These are phyloP conservation scores for Liposcelis brunnea DNA, from an alignment of 2,888 invertebrate species.

Conservation along the genomic window DNA sequence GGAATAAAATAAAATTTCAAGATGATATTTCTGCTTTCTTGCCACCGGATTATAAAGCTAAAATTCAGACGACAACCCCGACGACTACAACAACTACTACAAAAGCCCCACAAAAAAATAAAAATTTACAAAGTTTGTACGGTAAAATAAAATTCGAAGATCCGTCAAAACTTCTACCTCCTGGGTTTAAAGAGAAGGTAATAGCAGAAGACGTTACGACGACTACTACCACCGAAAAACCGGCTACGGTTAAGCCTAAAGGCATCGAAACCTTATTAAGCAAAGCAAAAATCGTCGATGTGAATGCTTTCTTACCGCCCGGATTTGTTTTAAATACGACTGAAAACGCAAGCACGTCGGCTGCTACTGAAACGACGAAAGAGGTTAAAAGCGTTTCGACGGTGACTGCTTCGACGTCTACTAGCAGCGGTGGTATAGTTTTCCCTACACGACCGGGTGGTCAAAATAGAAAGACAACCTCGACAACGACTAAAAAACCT, in stretches of 20 bases:
- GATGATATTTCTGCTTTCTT: conserved; percentile 11
- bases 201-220: not conserved
- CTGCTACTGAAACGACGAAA: not conserved
- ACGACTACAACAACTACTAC: not conserved
- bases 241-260: conserved; percentile 8
- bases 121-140: conserved; percentile 42
- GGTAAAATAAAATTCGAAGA: conserved; percentile 28
- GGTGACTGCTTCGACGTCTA: conserved; percentile 13
- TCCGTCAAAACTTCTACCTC: not conserved
- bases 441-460: conserved; percentile 62
- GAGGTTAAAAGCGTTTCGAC: conserved; percentile 11
- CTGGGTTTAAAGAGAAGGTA: not conserved
- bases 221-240: not conserved
- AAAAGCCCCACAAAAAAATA: conserved; percentile 7
- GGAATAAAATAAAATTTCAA: conserved; percentile 6
- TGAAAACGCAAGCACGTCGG: not conserved
- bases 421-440: conserved; percentile 29
- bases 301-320: conserved; percentile 42
- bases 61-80: not conserved
- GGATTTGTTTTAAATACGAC: conserved; percentile 29
- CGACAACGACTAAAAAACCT: conserved; percentile 39
- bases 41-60: conserved; percentile 12
- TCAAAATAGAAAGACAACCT: conserved; percentile 35
- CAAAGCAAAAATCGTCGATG: conserved; percentile 22
- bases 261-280: conserved; percentile 19